Conservation (phyloP, 2,888 invertebrate genomes). For the Coelinius sp. region DNA sequence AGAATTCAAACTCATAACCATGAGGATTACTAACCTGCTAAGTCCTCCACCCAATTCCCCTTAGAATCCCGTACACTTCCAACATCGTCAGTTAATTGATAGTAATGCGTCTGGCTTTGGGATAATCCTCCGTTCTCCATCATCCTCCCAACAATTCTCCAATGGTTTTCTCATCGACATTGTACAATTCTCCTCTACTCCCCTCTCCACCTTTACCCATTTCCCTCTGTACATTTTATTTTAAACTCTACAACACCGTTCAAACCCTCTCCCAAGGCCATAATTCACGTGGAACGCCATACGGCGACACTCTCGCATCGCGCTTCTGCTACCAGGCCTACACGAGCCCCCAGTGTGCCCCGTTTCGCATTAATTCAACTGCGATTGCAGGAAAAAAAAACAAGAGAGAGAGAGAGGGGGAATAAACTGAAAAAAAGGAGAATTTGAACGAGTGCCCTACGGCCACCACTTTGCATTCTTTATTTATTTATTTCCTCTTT, state of each 20-base stretch:
- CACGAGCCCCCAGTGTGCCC: slow-evolving; percentile 27
- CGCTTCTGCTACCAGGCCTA: slow-evolving; percentile 35
- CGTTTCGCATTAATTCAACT: slow-evolving; percentile 31
- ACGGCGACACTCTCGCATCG: slow-evolving; percentile 40
- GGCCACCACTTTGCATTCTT: slow-evolving; percentile 34
- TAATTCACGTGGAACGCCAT: slow-evolving; percentile 51
- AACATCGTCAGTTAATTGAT: slow-evolving; percentile 54
- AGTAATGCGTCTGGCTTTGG: slow-evolving; percentile 56
- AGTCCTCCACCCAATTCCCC: slow-evolving; percentile 6
- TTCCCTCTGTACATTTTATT: slow-evolving; percentile 2
- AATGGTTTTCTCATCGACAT: slow-evolving; percentile 9
- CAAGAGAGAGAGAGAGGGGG: slow-evolving; percentile 2
- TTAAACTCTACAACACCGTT: slow-evolving; percentile 24
- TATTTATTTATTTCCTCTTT: slow-evolving; percentile 23
- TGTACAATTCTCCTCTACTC: not conserved
- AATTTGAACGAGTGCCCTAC: slow-evolving; percentile 34
- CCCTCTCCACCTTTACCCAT: not conserved
- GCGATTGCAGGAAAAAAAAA: slow-evolving; percentile 14
- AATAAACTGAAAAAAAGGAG: slow-evolving; percentile 37
- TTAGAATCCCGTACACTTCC: slow-evolving; percentile 9
- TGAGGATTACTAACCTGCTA: slow-evolving; percentile 23
- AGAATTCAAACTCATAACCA: not conserved
- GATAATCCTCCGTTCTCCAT: slow-evolving; percentile 20
- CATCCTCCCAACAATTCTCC: slow-evolving; percentile 13
- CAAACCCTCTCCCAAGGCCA: slow-evolving; percentile 37